Percentiles rank a stretch among this genome's conserved stretches.
Evolutionary conservation across 2,113 vertebrate genomes (phyloP).

Genomic region (Pedionomus torquatus): DNA sequence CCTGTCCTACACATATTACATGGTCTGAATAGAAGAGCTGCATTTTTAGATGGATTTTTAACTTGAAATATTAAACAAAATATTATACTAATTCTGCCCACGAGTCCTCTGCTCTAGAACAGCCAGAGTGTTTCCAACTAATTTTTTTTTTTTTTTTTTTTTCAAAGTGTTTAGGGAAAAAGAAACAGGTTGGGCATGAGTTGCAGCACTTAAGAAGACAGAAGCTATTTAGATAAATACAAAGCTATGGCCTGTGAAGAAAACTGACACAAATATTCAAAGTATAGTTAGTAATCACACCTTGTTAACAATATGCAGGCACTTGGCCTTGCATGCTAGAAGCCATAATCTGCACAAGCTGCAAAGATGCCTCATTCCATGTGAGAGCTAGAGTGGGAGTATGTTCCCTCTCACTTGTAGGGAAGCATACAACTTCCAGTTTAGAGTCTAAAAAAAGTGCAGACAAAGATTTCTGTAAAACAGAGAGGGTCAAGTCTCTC

Average conservation of each 20-base stretch:
- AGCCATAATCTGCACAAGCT: background rate
- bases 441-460: background rate
- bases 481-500: background rate
- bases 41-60: background rate
- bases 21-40: background rate
- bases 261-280: background rate
- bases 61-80: background rate
- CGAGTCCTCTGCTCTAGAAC: background rate
- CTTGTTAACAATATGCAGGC: background rate
- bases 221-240: background rate
- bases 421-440: background rate
- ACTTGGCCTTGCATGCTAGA: background rate
- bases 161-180: background rate
- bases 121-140: background rate
- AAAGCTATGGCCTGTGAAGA: background rate
- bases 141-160: background rate
- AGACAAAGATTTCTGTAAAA: background rate
- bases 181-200: background rate
- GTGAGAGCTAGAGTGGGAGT: fast-evolving
- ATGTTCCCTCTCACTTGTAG: background rate
- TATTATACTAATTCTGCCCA: background rate
- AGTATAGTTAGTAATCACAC: background rate
- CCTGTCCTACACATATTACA: background rate
- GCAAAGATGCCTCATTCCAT: background rate
- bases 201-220: background rate